Evolutionary conservation across 37 sponge, comb jelly and placozoan species (phyloP), one percentile per base, ranked within the genome.

Genomic region (Mnemiopsis leidyi): DNA sequence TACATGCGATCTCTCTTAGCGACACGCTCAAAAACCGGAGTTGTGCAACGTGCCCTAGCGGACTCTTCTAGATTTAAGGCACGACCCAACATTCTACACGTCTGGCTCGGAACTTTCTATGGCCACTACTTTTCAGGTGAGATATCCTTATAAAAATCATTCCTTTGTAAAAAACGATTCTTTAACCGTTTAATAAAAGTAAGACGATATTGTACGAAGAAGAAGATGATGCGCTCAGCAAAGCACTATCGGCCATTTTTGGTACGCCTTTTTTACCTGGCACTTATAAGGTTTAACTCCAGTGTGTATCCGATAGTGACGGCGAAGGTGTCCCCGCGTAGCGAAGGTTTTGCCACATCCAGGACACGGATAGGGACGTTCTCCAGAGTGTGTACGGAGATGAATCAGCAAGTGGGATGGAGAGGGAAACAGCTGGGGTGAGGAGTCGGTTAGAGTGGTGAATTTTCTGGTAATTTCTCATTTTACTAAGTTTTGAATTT

Each of bases 391-490:
- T 1, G 90, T 85, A 16, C 90, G 32, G 36, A 85, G 61, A 29
- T 85, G 90, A 61, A 85, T 85, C 90, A 85, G 90, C 24, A 85
- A 61, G 61, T 85, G 90, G 61, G 90, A 85, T 28, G 90, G 90
- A 85, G 36, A 33, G 18, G 90, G 90, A 33, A 85, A 85, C 61
- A 40, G 33, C 90, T 85, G 90, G 39, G 30, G 26, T 23, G 75
- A 71, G 20, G 30, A 24, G 3, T 29, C n/a, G 7, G 75, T 29
- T 18, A 28, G 30, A 29, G n/a, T n/a, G n/a, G n/a, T n/a, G n/a
- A n/a, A n/a, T n/a, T n/a, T n/a, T n/a, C n/a, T n/a, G n/a, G n/a
- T n/a, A n/a, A n/a, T n/a, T n/a, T n/a, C n/a, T n/a, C n/a, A n/a
- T n/a, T n/a, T n/a, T n/a, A n/a, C n/a, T n/a, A n/a, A n/a, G n/a